phyloP scores from a whole-genome alignment of 23 tunicate species.

The Oikopleura vanhoeffeni region DNA sequence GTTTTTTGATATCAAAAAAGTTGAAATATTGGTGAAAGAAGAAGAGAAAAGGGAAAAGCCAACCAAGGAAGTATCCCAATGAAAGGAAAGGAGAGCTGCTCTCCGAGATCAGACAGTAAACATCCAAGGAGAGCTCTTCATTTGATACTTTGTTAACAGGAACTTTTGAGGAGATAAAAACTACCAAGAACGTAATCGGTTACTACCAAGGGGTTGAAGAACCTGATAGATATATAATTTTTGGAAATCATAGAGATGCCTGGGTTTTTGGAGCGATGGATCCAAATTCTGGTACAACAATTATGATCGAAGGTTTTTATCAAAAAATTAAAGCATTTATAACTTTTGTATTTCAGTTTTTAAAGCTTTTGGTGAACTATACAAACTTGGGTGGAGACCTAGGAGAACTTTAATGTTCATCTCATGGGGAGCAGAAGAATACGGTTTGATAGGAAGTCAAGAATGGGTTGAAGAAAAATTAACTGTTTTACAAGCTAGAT shows the following conservation, averaged over 20 bases:
- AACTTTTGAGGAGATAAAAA: conserved; percentile 14
- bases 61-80: too few relatives aligned
- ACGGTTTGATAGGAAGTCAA: conserved; percentile 59
- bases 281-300: conserved; percentile 81
- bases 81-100: too few relatives aligned
- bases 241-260: conserved; percentile 95
- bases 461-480: conserved; percentile 70
- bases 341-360: neutral
- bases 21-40: too few relatives aligned
- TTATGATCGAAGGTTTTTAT: conserved; percentile 36
- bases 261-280: conserved; percentile 88
- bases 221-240: conserved; percentile 66
- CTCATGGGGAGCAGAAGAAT: conserved; percentile 94
- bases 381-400: conserved; percentile 42
- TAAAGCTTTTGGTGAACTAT: neutral
- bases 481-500: neutral
- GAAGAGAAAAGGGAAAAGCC: too few relatives aligned
- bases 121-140: too few relatives aligned
- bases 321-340: neutral
- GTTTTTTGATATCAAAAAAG: too few relatives aligned
- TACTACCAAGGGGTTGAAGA: conserved; percentile 44
- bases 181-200: conserved; percentile 30
- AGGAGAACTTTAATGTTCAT: conserved; percentile 59
- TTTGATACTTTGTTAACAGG: neutral
- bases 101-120: too few relatives aligned